These are phyloP conservation scores for Scomber colias DNA, from an alignment of 2,113 vertebrate genomes.

Conservation along the genomic window DNA sequence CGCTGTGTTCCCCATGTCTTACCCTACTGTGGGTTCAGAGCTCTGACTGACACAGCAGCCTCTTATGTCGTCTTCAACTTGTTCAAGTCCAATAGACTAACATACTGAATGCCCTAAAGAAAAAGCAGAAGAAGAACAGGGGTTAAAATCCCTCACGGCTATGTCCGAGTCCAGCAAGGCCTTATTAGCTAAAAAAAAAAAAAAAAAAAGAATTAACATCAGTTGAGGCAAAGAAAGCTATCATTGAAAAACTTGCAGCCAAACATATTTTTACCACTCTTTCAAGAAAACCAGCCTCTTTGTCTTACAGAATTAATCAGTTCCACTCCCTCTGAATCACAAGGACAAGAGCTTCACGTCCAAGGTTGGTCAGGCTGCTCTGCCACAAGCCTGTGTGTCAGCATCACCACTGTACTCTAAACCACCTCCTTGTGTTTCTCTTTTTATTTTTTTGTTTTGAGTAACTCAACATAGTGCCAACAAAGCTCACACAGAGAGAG, in stretches of 20 bases:
- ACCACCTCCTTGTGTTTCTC: conserved; percentile 42
- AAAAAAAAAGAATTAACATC: not conserved
- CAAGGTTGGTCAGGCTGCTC: conserved; percentile 57
- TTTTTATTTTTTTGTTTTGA: conserved; percentile 40
- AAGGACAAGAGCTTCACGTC: conserved; percentile 40
- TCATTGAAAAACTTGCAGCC: not conserved
- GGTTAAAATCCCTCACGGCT: conserved; percentile 26
- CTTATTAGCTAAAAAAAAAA: conserved; percentile 18
- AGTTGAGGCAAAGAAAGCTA: not conserved
- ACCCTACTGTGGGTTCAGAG: conserved; percentile 68
- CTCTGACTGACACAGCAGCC: conserved; percentile 67
- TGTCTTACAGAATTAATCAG: conserved; percentile 8
- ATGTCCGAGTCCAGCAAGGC: conserved; percentile 11
- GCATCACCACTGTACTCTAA: conserved; percentile 39
- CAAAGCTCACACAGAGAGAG: conserved; percentile 70
- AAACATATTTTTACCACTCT: conserved; percentile 23
- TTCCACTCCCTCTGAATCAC: conserved; percentile 32
- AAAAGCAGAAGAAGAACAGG: conserved; percentile 6
- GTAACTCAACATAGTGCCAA: conserved; percentile 63
- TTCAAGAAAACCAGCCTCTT: conserved; percentile 12
- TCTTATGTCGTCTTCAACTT: conserved; percentile 80
- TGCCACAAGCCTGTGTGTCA: conserved; percentile 54
- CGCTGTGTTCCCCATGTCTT: conserved; percentile 95
- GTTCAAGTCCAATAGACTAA: conserved; percentile 75
- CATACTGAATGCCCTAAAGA: conserved; percentile 88